Conservation (phyloP, 2,113 vertebrate species). For the Ornithorhynchus anatinus region DNA sequence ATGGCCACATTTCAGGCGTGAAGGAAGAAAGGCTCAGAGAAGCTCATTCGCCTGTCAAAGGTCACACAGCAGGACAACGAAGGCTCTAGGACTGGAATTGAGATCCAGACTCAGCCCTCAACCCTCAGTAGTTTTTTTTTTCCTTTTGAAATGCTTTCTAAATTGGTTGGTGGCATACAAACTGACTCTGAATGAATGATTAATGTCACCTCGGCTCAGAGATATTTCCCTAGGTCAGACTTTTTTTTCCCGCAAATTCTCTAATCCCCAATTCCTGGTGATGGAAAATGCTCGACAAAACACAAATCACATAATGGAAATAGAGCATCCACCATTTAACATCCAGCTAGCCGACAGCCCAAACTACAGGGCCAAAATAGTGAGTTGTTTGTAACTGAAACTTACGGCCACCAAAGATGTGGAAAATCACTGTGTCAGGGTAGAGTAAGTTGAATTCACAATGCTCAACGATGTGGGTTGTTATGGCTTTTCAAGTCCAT, state of each 20-base stretch:
- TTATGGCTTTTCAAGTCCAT: not conserved
- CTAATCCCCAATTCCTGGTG: not conserved
- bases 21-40: not conserved
- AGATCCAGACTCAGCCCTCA: too few species aligned
- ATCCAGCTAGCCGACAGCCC: not conserved
- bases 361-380: not conserved
- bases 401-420: not conserved
- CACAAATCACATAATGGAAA: slow-evolving; percentile 3
- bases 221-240: too few species aligned
- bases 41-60: not conserved
- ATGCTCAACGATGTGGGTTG: not conserved
- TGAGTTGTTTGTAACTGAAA: not conserved
- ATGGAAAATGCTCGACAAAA: not conserved
- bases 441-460: not conserved
- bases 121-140: too few species aligned
- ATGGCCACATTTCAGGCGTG: not conserved
- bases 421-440: not conserved
- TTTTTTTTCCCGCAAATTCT: too few species aligned
- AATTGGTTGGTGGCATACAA: too few species aligned
- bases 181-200: too few species aligned
- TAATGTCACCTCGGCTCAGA: too few species aligned
- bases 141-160: too few species aligned
- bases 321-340: not conserved
- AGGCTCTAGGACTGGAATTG: not conserved
- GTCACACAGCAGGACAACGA: not conserved